Base-by-base conservation (phyloP, 2,888 invertebrate genomes). In the Actias luna region DNA sequence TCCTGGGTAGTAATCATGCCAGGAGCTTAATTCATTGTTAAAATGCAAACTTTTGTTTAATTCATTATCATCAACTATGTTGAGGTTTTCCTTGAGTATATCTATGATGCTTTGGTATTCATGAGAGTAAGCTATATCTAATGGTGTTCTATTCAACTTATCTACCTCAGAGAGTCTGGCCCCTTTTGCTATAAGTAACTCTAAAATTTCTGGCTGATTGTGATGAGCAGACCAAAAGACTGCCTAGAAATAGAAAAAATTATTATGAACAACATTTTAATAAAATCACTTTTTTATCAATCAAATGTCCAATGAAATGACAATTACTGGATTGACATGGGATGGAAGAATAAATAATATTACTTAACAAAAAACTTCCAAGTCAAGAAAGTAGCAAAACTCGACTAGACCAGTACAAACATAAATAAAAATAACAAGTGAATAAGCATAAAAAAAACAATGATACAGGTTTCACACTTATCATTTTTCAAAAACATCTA, bases 181-280 rank as follows among this genome's bases (percentile, higher is more conserved):
- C n/a, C 92, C 93, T 59, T 87, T 80, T 22, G 90, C 79, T 61
- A 95, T 82, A 0, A 96, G 86, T 68, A 93, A 76, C 77, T 93
- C 85, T 22, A 94, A 85, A 63, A 94, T 88, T 63, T 94, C 92
- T 18, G 85, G 77, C 70, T 93, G 89, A 72, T 95, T 94, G 69
- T 90, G 89, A 69, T 93, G 88, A 12, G 92, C 93, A 59, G 95
- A 95, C 93, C 94, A 94, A 80, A 94, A 95, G 60, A 95, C 73
- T 57, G 94, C 95, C 95, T 95, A 84, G 57, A 85, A 88, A 29
- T 36, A 1, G 12, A 22, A 61, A 57, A 25, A 16, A 18, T 35
- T 14, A 29, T 27, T 46, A 12, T 12, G 22, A 46, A 3, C 1
- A 22, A 5, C 5, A 5, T 22, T 1, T 46, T 25, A 22, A 10